These are phyloP conservation scores for Clusia tigrina DNA, from an alignment of 2,888 invertebrate genomes.

Conservation along the genomic window DNA sequence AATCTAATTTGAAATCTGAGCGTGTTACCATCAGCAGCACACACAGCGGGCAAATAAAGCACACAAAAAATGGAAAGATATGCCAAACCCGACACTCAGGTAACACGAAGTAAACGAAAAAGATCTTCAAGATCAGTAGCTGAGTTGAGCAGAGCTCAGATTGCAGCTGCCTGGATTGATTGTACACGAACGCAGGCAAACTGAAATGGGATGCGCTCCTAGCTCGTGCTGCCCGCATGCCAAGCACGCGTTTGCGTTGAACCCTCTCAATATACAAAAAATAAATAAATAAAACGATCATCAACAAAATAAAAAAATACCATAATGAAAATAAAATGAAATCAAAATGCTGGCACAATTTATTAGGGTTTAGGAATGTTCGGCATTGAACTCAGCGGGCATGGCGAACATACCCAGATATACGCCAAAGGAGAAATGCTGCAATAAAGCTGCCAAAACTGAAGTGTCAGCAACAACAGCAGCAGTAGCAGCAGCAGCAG, in stretches of 20 bases:
- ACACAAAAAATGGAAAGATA: slow-evolving; percentile 21
- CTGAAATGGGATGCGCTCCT: not conserved
- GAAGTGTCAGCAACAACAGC: not conserved
- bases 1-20: not conserved
- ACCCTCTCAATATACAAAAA: slow-evolving; percentile 25
- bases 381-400: slow-evolving; percentile 57
- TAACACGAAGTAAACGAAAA: not conserved
- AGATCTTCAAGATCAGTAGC: not conserved
- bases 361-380: slow-evolving; percentile 43
- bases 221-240: slow-evolving; percentile 59
- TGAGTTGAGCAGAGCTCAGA: not conserved
- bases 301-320: slow-evolving; percentile 19
- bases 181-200: not conserved
- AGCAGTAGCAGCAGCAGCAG: slow-evolving; percentile 5
- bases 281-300: slow-evolving; percentile 22
- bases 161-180: slow-evolving; percentile 28
- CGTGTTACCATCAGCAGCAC: no score
- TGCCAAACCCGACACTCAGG: not conserved
- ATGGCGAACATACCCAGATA: not conserved
- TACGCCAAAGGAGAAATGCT: not conserved
- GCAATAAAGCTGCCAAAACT: not conserved
- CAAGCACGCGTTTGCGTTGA: slow-evolving; percentile 51
- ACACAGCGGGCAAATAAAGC: slow-evolving; percentile 6
- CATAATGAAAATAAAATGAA: slow-evolving; percentile 22
- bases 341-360: slow-evolving; percentile 30